Conservation (phyloP, 2,113 vertebrate genomes). For the Tretioscincus oriximinensis region DNA sequence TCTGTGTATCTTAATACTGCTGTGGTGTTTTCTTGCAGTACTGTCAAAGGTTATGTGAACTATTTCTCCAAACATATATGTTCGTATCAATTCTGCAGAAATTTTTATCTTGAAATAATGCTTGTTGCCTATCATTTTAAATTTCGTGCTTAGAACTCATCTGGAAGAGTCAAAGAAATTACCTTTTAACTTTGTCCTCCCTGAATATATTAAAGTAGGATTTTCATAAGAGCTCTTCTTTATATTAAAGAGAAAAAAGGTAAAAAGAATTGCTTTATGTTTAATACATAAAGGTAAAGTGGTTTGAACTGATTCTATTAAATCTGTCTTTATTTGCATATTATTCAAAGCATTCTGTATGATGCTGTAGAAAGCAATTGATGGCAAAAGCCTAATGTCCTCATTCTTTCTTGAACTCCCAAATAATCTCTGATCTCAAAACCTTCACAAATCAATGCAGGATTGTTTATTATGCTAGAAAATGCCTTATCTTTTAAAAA, state of each 20-base stretch:
- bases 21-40: neutral
- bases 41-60: conserved; percentile 14
- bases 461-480: conserved; percentile 22
- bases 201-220: conserved; percentile 30
- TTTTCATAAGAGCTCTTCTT: conserved; percentile 47
- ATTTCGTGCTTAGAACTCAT: conserved; percentile 16
- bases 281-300: conserved; percentile 27
- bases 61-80: neutral
- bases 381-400: neutral
- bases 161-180: conserved; percentile 9
- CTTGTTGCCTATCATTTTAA: conserved; percentile 1
- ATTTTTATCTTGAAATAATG: conserved; percentile 37
- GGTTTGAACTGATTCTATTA: conserved; percentile 39
- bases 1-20: no score
- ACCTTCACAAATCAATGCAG: conserved; percentile 21
- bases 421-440: conserved; percentile 20
- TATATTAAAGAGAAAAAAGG: neutral
- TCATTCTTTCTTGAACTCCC: neutral
- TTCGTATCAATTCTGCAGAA: conserved; percentile 38
- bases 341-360: conserved; percentile 24
- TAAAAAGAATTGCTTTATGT: conserved; percentile 17
- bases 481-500: conserved; percentile 17
- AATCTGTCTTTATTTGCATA: conserved; percentile 33
- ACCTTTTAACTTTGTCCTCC: conserved; percentile 25
- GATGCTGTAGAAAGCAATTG: neutral